phyloP scores from a whole-genome alignment of 2,797 vertebrate genomes.

The Poecilia velifera region DNA sequence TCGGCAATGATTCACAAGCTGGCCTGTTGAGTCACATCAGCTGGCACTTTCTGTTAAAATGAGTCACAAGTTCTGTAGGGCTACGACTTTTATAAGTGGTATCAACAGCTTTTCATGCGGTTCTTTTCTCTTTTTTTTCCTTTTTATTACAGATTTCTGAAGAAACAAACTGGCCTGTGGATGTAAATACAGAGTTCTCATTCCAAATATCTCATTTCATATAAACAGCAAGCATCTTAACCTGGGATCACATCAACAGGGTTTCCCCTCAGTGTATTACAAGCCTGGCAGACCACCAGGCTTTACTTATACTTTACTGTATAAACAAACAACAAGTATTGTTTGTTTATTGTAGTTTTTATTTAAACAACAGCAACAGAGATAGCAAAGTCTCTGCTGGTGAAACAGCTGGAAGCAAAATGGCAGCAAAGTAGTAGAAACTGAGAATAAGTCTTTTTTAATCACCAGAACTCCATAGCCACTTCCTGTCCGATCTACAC shows the following conservation, averaged over 20 bases:
- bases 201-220: conserved; percentile 23
- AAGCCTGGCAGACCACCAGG: too few species aligned
- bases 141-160: conserved; percentile 49
- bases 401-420: too few species aligned
- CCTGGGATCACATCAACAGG: not conserved
- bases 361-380: too few species aligned
- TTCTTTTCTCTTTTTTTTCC: not conserved
- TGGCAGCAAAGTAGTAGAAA: too few species aligned
- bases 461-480: too few species aligned
- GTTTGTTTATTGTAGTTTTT: too few species aligned
- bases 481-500: too few species aligned
- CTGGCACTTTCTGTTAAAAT: conserved; percentile 55
- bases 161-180: conserved; percentile 42
- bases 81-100: conserved; percentile 33
- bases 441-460: too few species aligned
- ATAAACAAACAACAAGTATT: too few species aligned
- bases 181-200: conserved; percentile 29
- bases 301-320: too few species aligned
- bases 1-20: conserved; percentile 41
- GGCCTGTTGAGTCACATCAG: conserved; percentile 44
- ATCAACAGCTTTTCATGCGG: conserved; percentile 46
- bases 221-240: not conserved
- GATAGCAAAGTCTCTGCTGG: too few species aligned
- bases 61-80: conserved; percentile 46
- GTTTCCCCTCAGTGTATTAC: too few species aligned